phyloP scores from a whole-genome alignment of 2,113 vertebrate genomes.

The Bos javanicus region DNA sequence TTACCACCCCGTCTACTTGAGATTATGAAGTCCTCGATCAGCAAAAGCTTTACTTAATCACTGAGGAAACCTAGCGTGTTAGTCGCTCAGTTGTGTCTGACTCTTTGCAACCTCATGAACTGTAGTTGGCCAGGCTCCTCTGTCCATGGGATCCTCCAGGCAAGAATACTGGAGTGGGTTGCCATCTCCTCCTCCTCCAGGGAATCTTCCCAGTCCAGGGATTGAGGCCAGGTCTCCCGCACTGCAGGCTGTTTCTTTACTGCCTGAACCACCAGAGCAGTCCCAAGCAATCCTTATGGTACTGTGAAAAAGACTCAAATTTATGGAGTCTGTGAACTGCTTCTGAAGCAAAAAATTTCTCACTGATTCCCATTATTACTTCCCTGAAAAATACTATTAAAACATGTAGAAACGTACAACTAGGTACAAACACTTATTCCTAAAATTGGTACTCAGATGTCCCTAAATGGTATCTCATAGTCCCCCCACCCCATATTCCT shows the following conservation, averaged over 20 bases:
- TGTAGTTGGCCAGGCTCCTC: background rate
- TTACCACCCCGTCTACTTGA: background rate
- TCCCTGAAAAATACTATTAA: background rate
- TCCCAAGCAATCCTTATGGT: background rate
- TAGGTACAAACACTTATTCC: background rate
- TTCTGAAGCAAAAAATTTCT: background rate
- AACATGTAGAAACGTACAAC: background rate
- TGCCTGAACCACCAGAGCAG: background rate
- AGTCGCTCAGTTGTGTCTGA: background rate
- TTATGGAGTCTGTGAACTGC: background rate
- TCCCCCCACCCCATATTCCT: fast-evolving
- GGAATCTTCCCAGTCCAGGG: background rate
- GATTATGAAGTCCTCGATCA: background rate
- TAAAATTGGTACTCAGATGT: background rate
- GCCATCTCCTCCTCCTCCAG: background rate
- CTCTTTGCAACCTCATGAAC: background rate
- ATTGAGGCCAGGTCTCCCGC: background rate
- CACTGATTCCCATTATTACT: background rate
- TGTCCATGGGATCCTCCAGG: background rate
- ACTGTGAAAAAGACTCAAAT: background rate
- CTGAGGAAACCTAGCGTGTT: background rate
- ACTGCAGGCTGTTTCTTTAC: background rate
- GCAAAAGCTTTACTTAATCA: background rate
- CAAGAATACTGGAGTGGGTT: background rate
- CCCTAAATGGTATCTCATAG: background rate